These are phyloP conservation scores for Onychomys torridus DNA, from an alignment of 2,797 vertebrate genomes.

Conservation along the genomic window DNA sequence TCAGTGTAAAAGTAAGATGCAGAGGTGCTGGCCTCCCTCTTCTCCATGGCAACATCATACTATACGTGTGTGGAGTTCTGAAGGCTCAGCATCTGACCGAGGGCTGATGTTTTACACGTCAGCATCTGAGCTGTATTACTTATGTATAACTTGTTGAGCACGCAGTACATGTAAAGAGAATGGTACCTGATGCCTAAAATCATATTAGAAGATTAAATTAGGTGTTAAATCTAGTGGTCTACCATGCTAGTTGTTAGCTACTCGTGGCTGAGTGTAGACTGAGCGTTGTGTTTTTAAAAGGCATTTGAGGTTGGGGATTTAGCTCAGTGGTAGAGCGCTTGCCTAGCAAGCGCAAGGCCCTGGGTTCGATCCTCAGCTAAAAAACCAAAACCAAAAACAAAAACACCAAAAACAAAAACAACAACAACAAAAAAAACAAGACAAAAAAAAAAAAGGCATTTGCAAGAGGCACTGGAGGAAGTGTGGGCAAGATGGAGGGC, in stretches of 20 bases:
- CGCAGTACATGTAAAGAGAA: not conserved
- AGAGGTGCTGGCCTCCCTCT: not conserved
- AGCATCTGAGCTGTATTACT: not conserved
- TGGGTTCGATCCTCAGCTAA: too few species aligned
- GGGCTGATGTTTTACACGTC: not conserved
- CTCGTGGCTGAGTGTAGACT: not conserved
- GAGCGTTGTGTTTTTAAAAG: not conserved
- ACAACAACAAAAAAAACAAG: too few species aligned
- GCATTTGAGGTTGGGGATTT: too few species aligned
- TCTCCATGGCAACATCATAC: accelerated
- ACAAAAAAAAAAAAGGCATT: too few species aligned
- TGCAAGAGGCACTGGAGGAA: not conserved
- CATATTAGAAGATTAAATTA: not conserved
- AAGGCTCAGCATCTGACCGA: not conserved
- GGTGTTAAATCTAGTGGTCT: not conserved
- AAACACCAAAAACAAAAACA: too few species aligned
- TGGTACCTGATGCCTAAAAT: not conserved
- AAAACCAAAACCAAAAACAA: too few species aligned
- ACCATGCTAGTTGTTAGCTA: not conserved
- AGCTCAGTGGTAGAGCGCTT: too few species aligned
- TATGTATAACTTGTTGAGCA: not conserved
- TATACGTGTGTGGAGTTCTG: accelerated
- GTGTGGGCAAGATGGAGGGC: not conserved
- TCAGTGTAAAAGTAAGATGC: constrained; percentile 96
- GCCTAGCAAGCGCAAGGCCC: too few species aligned